Evolutionary conservation across 2,888 invertebrate genomes (phyloP), one percentile per base, ranked within the genome.

Genomic region (Nemapogon koenigi): DNA sequence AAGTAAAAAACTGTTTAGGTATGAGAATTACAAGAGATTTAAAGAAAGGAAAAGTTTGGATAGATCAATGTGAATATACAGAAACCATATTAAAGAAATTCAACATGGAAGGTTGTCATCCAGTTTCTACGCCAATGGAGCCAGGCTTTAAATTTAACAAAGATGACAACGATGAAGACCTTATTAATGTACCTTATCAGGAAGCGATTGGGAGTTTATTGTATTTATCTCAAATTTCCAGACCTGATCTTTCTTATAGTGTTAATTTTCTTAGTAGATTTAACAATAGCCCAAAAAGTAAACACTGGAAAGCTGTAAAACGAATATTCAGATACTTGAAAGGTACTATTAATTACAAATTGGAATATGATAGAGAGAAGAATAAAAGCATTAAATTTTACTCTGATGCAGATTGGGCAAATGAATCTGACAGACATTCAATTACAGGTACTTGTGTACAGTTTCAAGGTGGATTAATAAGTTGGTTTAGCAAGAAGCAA

Each of bases 151-250:
- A 47, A 38, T 40, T 47, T 7, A 38, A 39, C 2, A 41, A 38
- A 14, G 35, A 37, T 16, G 40, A 27, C 13, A 17, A 41, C 31
- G 33, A 29, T 35, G 13, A 37, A 3, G 35, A 22, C 10, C 6
- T 31, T 10, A 35, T 13, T 0, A 41, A 41, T 28, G 28, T 41
- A 7, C 46, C 47, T 38, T 47, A 48, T 31, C 38, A 39, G 16
- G 37, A 50, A 43, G 45, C 46, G n/a, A 33, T 49, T 0, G 50
- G 48, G 1, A 46, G 46, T n/a, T 27, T 44, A 7, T 17, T 44
- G 15, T 44, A 44, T 10, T 30, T 44, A n/a, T 35, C 38, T 10
- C 43, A 41, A 22, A 33, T 36, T 4, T 40, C 43, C 3, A 15
- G 43, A 16, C 41, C 43, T 4, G 41, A 42, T 22, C 38, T 44